Evolutionary conservation across 2,113 vertebrate species (phyloP).

Genomic region (Paracanthobrama guichenoti): DNA sequence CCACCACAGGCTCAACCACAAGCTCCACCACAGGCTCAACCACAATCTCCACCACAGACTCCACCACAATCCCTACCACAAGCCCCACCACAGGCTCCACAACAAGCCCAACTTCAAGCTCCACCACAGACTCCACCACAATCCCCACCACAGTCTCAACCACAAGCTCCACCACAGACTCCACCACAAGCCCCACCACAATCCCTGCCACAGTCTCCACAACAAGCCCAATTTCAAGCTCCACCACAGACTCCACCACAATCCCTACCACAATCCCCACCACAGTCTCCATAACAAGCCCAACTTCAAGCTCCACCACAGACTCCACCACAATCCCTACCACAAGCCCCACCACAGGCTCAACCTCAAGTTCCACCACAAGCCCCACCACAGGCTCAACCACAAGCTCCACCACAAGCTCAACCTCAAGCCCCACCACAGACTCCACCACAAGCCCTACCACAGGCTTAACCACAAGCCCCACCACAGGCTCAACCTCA

Average conservation of each 20-base stretch:
- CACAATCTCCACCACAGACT: rapidly evolving
- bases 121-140: background rate
- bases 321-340: background rate
- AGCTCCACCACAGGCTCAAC: background rate
- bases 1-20: background rate
- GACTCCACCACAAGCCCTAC: background rate
- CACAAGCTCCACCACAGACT: rapidly evolving
- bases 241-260: background rate
- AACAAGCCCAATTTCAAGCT: rapidly evolving
- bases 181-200: background rate
- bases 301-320: background rate
- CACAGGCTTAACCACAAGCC: rapidly evolving
- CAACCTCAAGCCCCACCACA: rapidly evolving
- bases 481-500: background rate
- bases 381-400: background rate
- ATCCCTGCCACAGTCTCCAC: rapidly evolving
- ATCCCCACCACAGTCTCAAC: background rate
- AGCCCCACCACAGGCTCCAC: background rate
- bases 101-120: rapidly evolving
- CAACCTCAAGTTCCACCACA: background rate
- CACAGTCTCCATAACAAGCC: rapidly evolving
- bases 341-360: too few relatives aligned
- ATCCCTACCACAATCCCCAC: rapidly evolving
- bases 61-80: background rate
- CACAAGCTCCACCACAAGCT: rapidly evolving